Evolutionary conservation across 2,888 invertebrate species (phyloP), one percentile per base, ranked within the genome.

Genomic region (Vesta saturnalis): DNA sequence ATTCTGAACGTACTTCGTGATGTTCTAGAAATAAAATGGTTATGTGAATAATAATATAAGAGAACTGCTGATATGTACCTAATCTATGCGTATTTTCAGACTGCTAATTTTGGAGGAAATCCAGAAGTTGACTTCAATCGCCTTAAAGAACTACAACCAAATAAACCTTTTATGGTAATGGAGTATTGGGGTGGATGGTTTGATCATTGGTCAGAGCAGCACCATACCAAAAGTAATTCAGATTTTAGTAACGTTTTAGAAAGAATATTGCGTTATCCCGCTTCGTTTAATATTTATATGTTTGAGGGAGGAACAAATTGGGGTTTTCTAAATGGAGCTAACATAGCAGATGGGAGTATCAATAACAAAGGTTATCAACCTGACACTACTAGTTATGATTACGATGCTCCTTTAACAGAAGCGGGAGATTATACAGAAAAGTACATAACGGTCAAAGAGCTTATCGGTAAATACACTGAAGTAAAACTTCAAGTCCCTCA

Each of bases 271-370:
- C 56, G 22, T 1, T 80, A 81, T 72, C 82, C 82, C 2, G 88
- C 88, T 6, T 89, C 91, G 57, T 90, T 96, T 39, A 97, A 95
- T 78, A 89, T 96, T 76, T 97, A 96, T 81, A 94, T 97, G 93
- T 96, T 95, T 83, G 92, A 91, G 77, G 97, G 97, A 12, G 96
- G 97, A 58, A 93, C 94, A 0, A 96, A 94, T 79, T 94, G 92
- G 79, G 94, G 90, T 62, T 95, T 91, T 76, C 90, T 81, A 49
- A 83, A 80, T 67, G 83, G 83, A 22, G 77, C 73, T 15, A 77
- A 74, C 66, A 65, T 73, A 75, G 78, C 64, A 6, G 62, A 69
- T 46, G 47, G 55, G n/a, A 46, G 21, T 15, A 35, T 14, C 14
- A 69, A 71, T 68, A 72, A 79, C 71, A 70, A 72, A 52, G 80